Evolutionary conservation across 30 jellyfish, hydroid and myxozoan genomes (phyloP).

Genomic region (Mastigias papua): DNA sequence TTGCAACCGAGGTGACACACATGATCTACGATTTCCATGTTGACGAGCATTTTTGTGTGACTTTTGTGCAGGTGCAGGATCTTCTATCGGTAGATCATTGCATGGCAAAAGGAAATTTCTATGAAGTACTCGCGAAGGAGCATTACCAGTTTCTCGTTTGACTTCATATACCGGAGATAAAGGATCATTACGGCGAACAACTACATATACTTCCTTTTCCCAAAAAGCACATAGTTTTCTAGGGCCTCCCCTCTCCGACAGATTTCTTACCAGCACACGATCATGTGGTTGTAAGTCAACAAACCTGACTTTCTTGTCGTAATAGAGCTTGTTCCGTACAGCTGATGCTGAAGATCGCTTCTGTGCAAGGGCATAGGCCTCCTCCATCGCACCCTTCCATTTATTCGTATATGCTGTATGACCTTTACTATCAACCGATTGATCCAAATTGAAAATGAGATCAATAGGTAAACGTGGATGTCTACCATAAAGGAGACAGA

Average conservation of each 20-base stretch:
- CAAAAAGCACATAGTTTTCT: conserved; percentile 52
- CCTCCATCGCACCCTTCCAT: conserved; percentile 44
- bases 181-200: conserved; percentile 20
- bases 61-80: not conserved
- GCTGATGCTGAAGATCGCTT: conserved; percentile 25
- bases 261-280: conserved; percentile 47
- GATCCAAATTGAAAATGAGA: conserved; percentile 4
- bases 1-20: conserved; percentile 14
- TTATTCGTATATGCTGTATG: conserved; percentile 16
- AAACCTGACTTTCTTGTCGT: conserved; percentile 21
- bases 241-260: conserved; percentile 78
- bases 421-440: not conserved
- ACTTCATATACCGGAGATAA: conserved; percentile 43
- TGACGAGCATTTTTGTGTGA: not conserved
- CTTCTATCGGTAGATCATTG: conserved; percentile 23
- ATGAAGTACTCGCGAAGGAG: conserved; percentile 36
- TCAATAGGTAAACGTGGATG: conserved; percentile 59
- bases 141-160: conserved; percentile 35
- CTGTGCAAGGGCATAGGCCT: conserved; percentile 43
- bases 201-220: conserved; percentile 56
- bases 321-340: conserved; percentile 1
- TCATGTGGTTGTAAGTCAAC: conserved; percentile 30
- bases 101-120: conserved; percentile 41
- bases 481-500: conserved; percentile 45
- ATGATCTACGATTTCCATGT: conserved; percentile 16